Percentiles rank a stretch among this genome's conserved stretches.
Conservation (phyloP, 2,797 vertebrate genomes). For the Mallotus villosus region DNA sequence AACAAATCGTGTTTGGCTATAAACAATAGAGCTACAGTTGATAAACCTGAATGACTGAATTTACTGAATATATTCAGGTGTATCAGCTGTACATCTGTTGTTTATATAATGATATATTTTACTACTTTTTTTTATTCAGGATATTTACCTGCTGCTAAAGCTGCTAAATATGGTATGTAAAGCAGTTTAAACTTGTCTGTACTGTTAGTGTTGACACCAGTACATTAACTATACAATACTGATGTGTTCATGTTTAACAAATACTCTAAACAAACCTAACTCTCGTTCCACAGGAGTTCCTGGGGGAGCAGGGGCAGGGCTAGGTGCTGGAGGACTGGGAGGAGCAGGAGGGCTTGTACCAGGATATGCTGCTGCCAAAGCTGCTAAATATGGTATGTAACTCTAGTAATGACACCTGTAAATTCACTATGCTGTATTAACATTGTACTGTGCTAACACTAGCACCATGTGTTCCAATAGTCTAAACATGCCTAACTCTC, state of each 20-base stretch:
- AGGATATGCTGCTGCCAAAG: constrained; percentile 13
- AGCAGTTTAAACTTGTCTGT: not conserved
- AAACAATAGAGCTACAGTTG: no score
- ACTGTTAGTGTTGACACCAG: not conserved
- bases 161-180: constrained; percentile 16
- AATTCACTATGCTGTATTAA: not conserved
- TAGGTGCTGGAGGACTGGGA: no score
- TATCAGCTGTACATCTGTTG: no score
- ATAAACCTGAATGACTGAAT: no score
- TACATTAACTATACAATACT: not conserved
- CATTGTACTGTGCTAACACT: not conserved
- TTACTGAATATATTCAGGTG: no score
- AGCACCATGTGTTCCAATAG: not conserved
- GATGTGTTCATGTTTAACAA: not conserved
- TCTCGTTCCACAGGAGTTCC: not conserved
- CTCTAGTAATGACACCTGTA: not conserved
- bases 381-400: constrained; percentile 12
- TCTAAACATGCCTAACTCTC: not conserved
- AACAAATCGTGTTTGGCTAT: no score
- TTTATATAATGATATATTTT: not conserved
- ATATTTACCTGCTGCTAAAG: constrained; percentile 7
- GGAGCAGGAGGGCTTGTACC: not conserved
- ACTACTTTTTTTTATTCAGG: not conserved
- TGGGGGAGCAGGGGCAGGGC: not conserved
- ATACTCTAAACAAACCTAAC: not conserved